A percentile compares a stretch with the other conserved stretches of the same genome.
Conservation (phyloP, 2,888 invertebrate species). For the Cecidostiba fungosa region DNA sequence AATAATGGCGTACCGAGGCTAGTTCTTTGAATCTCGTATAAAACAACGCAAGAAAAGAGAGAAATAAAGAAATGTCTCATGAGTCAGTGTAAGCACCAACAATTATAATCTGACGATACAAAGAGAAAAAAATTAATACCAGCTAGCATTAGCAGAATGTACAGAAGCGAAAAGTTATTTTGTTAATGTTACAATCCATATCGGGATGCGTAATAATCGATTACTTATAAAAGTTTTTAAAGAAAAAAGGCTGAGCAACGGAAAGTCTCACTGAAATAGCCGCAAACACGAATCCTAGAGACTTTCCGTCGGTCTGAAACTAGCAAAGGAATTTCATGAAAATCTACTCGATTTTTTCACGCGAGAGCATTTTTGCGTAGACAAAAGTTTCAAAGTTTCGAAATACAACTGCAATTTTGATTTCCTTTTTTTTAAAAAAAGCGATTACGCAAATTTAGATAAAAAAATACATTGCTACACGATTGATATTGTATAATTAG, state of each 20-base stretch:
- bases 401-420: constrained; percentile 38
- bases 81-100: constrained; percentile 38
- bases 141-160: constrained; percentile 67
- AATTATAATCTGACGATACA: constrained; percentile 39
- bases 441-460: constrained; percentile 51
- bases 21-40: constrained; percentile 38
- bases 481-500: constrained; percentile 62
- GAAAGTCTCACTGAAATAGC: constrained; percentile 48
- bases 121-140: constrained; percentile 61
- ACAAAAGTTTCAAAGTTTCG: constrained; percentile 28
- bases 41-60: constrained; percentile 9
- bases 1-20: constrained; percentile 29
- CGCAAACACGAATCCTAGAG: constrained; percentile 39
- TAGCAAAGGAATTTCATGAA: constrained; percentile 58
- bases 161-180: constrained; percentile 71
- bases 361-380: constrained; percentile 17
- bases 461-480: constrained; percentile 52
- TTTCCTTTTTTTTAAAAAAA: constrained; percentile 30
- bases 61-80: constrained; percentile 28
- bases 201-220: constrained; percentile 68
- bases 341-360: constrained; percentile 40
- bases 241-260: constrained; percentile 55
- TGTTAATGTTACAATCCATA: constrained; percentile 71
- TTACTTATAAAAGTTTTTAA: constrained; percentile 64
- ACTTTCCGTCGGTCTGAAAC: constrained; percentile 54